Percentiles rank a stretch among this genome's conserved stretches.
These are phyloP conservation scores for Haemorhous mexicanus DNA, from an alignment of 2,113 vertebrate species.

Conservation along the genomic window DNA sequence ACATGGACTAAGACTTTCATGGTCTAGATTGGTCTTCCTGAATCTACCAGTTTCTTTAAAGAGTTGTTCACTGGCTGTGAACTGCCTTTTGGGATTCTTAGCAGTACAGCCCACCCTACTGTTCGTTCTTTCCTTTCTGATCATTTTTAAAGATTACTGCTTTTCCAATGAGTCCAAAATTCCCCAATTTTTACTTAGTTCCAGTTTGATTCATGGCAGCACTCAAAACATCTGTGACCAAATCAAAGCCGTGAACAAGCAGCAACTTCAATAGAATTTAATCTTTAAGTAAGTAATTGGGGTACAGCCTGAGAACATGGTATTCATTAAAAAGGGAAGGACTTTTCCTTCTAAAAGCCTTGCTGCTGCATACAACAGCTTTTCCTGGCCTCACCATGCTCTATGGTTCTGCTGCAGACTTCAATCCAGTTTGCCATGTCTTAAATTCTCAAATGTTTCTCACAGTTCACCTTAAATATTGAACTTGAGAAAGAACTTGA, in stretches of 20 bases:
- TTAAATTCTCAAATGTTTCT: neutral
- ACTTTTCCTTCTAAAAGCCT: neutral
- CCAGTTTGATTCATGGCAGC: neutral
- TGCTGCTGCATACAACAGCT: neutral
- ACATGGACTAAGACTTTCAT: neutral
- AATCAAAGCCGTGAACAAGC: neutral
- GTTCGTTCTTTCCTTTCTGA: neutral
- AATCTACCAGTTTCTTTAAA: neutral
- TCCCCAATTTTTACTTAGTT: neutral
- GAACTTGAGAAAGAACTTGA: neutral
- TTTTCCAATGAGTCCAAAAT: neutral
- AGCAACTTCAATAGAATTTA: neutral
- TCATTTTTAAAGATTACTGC: neutral
- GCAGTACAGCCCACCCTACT: neutral
- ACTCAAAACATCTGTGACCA: neutral
- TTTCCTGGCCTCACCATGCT: neutral
- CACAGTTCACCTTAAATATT: neutral
- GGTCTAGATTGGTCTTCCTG: neutral
- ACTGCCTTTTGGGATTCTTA: neutral
- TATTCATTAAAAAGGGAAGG: neutral
- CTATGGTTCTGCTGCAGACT: neutral
- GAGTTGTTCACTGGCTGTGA: neutral
- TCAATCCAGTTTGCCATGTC: neutral
- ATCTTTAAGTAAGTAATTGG: neutral
- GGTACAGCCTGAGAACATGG: neutral